Base-by-base conservation (phyloP, 2,888 invertebrate genomes). In the Ischnura elegans region DNA sequence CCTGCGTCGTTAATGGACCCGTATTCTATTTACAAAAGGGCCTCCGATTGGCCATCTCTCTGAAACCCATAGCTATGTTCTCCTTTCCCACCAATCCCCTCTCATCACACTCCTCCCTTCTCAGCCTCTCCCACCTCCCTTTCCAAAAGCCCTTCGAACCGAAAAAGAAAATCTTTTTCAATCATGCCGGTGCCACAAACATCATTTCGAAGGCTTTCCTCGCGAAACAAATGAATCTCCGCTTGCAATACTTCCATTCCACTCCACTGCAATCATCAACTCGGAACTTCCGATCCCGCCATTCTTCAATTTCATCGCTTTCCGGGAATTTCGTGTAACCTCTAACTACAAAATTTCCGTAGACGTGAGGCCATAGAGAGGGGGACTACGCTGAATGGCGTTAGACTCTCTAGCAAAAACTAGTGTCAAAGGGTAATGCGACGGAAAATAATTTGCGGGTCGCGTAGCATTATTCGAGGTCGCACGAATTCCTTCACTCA, bases 11-110 rank as follows among this genome's bases (percentile, higher is more conserved):
- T 90, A 90, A 90, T 90, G 90, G 42, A 90, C 61, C 90, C 90
- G 21, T 55, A 66, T 90, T 90, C 90, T 13, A 61, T 90, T 61
- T 90, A 61, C 66, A 90, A 90, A 90, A 55, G 90, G 36, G 43
- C 36, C 90, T 29, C 61, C 42, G 90, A 90, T 90, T 90, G 90
- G n/a, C 43, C 43, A 47, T 90, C 90, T 61, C 55, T n/a, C n/a
- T n/a, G n/a, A n/a, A n/a, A n/a, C n/a, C n/a, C n/a, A n/a, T n/a
- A n/a, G n/a, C n/a, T n/a, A n/a, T n/a, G n/a, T n/a, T n/a, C 42
- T 42, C 29, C 46, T 13, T 51, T 47, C 47, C 47, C 8, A n/a
- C 42, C 8, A 46, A 46, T 51, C 46, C 87, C 87, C 45, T 87
- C 45, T 87, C 87, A 46, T 76, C 46, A n/a, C 86, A 21, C 46